phyloP scores from a whole-genome alignment of 2,888 invertebrate species.

The Epinotia nisella region DNA sequence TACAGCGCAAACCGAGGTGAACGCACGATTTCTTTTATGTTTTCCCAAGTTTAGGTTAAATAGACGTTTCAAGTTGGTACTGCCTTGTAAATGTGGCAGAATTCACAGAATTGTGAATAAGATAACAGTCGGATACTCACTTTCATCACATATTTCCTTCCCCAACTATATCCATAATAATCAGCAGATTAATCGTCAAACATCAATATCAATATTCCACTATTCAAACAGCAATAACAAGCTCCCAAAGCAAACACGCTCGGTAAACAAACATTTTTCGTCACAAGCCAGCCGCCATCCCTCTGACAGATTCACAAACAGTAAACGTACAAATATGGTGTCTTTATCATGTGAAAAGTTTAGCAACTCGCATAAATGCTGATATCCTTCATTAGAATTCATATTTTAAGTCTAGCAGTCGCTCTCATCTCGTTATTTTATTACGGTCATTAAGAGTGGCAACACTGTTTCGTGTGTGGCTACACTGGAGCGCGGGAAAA shows the following conservation, averaged over 20 bases:
- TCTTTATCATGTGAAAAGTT: conserved; percentile 13
- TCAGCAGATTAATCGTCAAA: neutral
- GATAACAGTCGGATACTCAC: no score
- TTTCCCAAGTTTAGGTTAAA: no score
- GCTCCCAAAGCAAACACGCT: conserved; percentile 18
- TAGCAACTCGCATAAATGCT: conserved; percentile 32
- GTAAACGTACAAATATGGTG: conserved; percentile 3
- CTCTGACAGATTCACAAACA: conserved; percentile 28
- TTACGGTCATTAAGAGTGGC: conserved; percentile 41
- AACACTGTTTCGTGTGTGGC: conserved; percentile 20
- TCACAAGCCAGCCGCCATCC: conserved; percentile 1
- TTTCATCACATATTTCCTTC: no score
- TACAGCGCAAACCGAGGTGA: no score
- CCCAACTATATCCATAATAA: neutral
- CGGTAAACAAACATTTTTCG: conserved; percentile 27
- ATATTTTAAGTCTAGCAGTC: conserved; percentile 21
- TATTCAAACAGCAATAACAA: conserved; percentile 22
- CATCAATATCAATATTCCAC: conserved; percentile 17
- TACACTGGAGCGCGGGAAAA: conserved; percentile 35
- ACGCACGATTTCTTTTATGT: no score
- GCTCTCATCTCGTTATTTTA: conserved; percentile 26
- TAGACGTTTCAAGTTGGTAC: no score
- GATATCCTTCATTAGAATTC: conserved; percentile 31
- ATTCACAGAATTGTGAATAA: no score
- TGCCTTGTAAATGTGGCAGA: no score